Evolutionary conservation across 2,888 invertebrate genomes (phyloP).

Genomic region (Molorchus minor): DNA sequence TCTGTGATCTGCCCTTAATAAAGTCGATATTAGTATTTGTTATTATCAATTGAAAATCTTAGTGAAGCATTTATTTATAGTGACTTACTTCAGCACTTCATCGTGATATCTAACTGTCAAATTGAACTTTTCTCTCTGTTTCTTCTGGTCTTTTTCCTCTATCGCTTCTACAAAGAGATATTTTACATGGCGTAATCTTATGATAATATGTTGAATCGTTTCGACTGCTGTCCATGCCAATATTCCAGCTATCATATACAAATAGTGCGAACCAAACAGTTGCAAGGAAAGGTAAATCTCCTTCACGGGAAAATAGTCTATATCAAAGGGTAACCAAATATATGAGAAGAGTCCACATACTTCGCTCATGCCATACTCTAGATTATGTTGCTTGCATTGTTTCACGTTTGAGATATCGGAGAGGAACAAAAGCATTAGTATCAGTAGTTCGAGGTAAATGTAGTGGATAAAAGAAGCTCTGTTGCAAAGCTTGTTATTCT

Average conservation of each 20-base stretch:
- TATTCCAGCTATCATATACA: constrained; percentile 29
- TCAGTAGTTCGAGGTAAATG: constrained; percentile 26
- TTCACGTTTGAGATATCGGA: constrained; percentile 18
- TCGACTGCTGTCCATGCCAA: constrained; percentile 24
- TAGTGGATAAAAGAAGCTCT: constrained; percentile 27
- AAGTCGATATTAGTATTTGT: no score
- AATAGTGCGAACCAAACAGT: constrained; percentile 25
- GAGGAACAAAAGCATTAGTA: constrained; percentile 15
- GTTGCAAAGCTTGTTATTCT: constrained; percentile 25
- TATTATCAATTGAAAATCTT: no score
- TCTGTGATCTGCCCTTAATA: no score
- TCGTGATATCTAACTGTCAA: constrained; percentile 28
- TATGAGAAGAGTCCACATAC: constrained; percentile 32
- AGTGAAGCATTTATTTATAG: no score
- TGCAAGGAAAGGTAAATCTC: constrained; percentile 27
- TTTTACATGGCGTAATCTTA: constrained; percentile 6
- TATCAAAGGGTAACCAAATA: constrained; percentile 36
- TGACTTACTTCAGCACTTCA: constrained; percentile 24
- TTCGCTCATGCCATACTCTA: constrained; percentile 23
- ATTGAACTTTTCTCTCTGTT: constrained; percentile 30
- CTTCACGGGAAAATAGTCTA: constrained; percentile 33
- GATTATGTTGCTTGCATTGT: constrained; percentile 26
- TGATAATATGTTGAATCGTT: neutral
- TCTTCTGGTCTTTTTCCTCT: constrained; percentile 16
- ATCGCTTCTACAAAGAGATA: constrained; percentile 27